These are phyloP conservation scores for Podarcis lilfordi DNA, from an alignment of 2,797 vertebrate species.

Conservation along the genomic window DNA sequence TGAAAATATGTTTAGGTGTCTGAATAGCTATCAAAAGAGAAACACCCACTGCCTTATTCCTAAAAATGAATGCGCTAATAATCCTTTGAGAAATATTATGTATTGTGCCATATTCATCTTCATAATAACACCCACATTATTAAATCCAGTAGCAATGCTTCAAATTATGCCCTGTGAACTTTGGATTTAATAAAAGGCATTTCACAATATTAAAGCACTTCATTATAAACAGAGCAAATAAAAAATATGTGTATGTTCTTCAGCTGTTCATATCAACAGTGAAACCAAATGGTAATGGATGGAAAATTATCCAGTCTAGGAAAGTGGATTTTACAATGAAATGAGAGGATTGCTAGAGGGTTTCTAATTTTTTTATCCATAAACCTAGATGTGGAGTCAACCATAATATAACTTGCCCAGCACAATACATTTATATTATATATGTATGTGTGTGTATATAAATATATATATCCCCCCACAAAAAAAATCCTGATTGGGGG, in stretches of 20 bases:
- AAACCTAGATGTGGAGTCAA: neutral
- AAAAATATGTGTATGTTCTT: neutral
- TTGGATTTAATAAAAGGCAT: slow-evolving; percentile 11
- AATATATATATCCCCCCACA: too few species aligned
- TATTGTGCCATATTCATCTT: slow-evolving; percentile 33
- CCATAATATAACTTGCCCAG: neutral
- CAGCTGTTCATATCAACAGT: fast-evolving
- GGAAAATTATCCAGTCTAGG: neutral
- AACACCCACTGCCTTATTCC: slow-evolving; percentile 13
- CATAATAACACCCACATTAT: slow-evolving; percentile 14
- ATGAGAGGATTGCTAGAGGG: neutral
- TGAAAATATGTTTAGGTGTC: neutral
- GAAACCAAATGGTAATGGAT: neutral
- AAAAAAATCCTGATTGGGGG: too few species aligned
- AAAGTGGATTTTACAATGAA: neutral
- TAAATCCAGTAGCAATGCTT: neutral
- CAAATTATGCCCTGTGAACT: slow-evolving; percentile 16
- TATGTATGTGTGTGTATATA: too few species aligned
- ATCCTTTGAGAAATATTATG: neutral
- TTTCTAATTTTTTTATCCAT: neutral
- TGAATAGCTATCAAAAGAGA: slow-evolving; percentile 13
- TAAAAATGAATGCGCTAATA: slow-evolving; percentile 17
- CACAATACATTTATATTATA: too few species aligned
- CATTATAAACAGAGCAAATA: neutral
- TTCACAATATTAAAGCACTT: slow-evolving; percentile 39